Percentiles rank a stretch among this genome's conserved stretches.
These are phyloP conservation scores for Andrena haemorrhoa DNA, from an alignment of 2,888 invertebrate species.

Conservation along the genomic window DNA sequence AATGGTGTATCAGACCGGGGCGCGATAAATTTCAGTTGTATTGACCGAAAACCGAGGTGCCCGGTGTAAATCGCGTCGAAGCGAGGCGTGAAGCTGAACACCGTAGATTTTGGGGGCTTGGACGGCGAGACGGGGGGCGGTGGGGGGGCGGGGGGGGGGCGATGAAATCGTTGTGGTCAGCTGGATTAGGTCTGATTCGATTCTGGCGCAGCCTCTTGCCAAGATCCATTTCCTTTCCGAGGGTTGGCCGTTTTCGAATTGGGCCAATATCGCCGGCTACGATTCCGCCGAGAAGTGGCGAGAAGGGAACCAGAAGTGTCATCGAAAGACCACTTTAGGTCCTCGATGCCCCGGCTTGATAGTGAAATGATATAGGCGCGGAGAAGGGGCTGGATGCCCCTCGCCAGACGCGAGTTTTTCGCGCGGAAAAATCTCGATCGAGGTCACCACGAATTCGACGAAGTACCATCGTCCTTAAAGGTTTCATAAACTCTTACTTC, in stretches of 20 bases:
- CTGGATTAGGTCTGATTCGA: constrained; percentile 73
- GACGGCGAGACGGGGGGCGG: constrained; percentile 43
- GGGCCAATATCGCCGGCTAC: constrained; percentile 68
- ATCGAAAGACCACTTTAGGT: constrained; percentile 66
- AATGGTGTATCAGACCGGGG: constrained; percentile 53
- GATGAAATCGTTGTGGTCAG: constrained; percentile 72
- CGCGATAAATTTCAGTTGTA: constrained; percentile 56
- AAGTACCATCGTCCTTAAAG: constrained; percentile 9
- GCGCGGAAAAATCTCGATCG: constrained; percentile 31
- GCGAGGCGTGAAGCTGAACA: constrained; percentile 55
- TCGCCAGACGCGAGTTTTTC: constrained; percentile 15
- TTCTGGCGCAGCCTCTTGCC: constrained; percentile 71
- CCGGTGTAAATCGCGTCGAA: constrained; percentile 56
- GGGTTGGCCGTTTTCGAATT: constrained; percentile 70
- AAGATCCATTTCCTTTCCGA: constrained; percentile 72
- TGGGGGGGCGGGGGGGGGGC: too few relatives aligned
- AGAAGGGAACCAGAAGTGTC: constrained; percentile 59
- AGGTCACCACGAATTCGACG: constrained; percentile 20
- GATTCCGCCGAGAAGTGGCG: constrained; percentile 40
- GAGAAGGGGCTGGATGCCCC: constrained; percentile 9
- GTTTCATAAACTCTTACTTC: constrained; percentile 24
- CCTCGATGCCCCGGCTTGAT: constrained; percentile 59
- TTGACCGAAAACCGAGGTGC: constrained; percentile 58
- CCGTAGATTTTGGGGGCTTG: constrained; percentile 52
- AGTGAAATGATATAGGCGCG: constrained; percentile 66